Evolutionary conservation across 2,797 vertebrate species (phyloP).

Genomic region (Pangasius larnaudii): DNA sequence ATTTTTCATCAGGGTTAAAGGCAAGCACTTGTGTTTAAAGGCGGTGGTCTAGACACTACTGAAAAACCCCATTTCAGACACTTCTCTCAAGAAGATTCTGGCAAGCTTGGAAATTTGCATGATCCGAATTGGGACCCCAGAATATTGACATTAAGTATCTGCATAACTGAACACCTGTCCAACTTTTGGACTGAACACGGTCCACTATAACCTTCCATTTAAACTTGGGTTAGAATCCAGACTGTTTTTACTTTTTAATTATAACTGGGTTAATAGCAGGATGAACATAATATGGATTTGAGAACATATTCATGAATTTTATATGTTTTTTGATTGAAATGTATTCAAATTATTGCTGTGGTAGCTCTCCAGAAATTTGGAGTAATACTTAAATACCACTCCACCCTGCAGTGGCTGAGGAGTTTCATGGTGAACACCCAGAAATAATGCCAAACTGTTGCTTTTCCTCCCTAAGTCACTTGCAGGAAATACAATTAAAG

Average conservation of each 20-base stretch:
- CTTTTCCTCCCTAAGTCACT: conserved; percentile 59
- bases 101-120: background rate
- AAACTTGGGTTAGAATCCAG: background rate
- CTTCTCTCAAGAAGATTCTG: background rate
- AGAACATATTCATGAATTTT: background rate
- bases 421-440: conserved; percentile 72
- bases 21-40: background rate
- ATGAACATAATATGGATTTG: background rate
- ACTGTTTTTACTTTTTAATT: background rate
- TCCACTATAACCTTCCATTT: background rate
- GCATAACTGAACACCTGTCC: background rate
- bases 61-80: background rate
- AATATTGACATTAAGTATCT: background rate
- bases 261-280: background rate
- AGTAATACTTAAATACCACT: conserved; percentile 9
- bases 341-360: background rate
- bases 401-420: conserved; percentile 37
- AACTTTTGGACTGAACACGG: background rate
- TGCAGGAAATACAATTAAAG: conserved; percentile 73
- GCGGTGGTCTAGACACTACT: background rate
- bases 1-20: background rate
- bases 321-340: background rate
- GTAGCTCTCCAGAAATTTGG: conserved; percentile 1
- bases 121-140: background rate
- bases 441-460: conserved; percentile 67